A percentile compares a stretch with the other conserved stretches of the same genome.
Conservation (phyloP, 2,113 vertebrate species). For the Carollia perspicillata region DNA sequence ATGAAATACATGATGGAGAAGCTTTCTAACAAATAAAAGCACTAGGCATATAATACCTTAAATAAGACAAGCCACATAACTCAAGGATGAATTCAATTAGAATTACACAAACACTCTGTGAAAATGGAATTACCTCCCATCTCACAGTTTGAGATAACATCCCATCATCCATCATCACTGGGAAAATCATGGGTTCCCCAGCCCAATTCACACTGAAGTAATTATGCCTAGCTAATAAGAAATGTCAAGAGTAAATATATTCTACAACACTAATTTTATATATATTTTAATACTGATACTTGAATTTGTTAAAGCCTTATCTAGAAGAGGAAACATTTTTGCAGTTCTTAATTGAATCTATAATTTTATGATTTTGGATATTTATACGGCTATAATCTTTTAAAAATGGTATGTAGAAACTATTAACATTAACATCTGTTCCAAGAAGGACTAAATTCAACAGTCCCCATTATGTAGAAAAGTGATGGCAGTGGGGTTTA, state of each 20-base stretch:
- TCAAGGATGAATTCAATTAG: conserved; percentile 76
- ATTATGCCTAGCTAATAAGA: conserved; percentile 73
- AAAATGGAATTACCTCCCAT: conserved; percentile 78
- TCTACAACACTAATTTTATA: conserved; percentile 37
- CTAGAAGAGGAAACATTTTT: neutral
- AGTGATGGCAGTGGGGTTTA: rapidly evolving
- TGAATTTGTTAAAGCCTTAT: conserved; percentile 29
- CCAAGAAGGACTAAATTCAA: neutral
- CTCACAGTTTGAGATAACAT: conserved; percentile 77
- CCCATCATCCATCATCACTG: conserved; percentile 74
- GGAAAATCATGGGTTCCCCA: conserved; percentile 73
- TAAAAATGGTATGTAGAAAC: neutral
- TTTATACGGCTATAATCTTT: neutral
- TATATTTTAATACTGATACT: conserved; percentile 55
- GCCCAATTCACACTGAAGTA: conserved; percentile 60
- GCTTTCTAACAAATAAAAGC: conserved; percentile 58
- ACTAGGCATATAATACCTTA: neutral
- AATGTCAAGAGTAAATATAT: conserved; percentile 68
- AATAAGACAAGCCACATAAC: conserved; percentile 61
- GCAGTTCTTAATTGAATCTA: neutral
- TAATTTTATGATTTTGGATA: conserved; percentile 5
- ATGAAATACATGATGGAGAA: neutral
- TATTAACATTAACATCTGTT: neutral
- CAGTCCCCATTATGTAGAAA: neutral
- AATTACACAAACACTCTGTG: conserved; percentile 73